Evolutionary conservation across 2,797 vertebrate species (phyloP), one percentile per base, ranked within the genome.

Genomic region (Setipinna tenuifilis): DNA sequence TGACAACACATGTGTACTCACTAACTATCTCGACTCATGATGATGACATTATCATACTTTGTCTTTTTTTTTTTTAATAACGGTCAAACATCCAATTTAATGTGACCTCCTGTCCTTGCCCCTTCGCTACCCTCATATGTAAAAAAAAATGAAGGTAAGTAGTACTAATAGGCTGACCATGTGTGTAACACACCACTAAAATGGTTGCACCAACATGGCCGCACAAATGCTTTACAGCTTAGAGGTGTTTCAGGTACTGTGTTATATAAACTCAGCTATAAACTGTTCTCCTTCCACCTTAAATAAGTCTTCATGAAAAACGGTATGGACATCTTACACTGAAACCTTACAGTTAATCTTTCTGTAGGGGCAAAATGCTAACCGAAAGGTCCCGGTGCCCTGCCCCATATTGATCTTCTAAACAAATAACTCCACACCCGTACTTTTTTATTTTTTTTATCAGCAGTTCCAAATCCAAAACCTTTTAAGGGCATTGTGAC

Each of bases 401-500:
- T 78, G 21, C 35, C 16, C 17, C 35, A n/a, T 19, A 78, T 78
- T 44, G 14, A 41, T 44, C 31, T 41, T 41, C 19, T 21, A 7
- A 7, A 78, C 71, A 78, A 78, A 78, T 3, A 78, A 78, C 31
- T 21, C 16, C 19, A 19, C 71, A 3, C 31, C 17, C 3, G 71
- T 2, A 12, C 35, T 41, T 78, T 54, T 54, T 48, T 48, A 4
- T 48, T 48, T 48, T 3, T 48, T 48, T 78, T 78, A 71, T 71
- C 65, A 35, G 65, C 16, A 6, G 31, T 44, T 78, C 19, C 9
- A 17, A 21, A 78, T 44, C 71, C 19, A 17, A n/a, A 41, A 78
- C 28, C 71, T 78, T 78, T 78, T 44, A 78, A 78, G 31, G 71
- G 71, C 71, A 78, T 19, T 44, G 71, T 7, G 19, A 21, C 71